phyloP scores from a whole-genome alignment of 2,113 vertebrate genomes.

The Sinocyclocheilus maitianheensis region DNA sequence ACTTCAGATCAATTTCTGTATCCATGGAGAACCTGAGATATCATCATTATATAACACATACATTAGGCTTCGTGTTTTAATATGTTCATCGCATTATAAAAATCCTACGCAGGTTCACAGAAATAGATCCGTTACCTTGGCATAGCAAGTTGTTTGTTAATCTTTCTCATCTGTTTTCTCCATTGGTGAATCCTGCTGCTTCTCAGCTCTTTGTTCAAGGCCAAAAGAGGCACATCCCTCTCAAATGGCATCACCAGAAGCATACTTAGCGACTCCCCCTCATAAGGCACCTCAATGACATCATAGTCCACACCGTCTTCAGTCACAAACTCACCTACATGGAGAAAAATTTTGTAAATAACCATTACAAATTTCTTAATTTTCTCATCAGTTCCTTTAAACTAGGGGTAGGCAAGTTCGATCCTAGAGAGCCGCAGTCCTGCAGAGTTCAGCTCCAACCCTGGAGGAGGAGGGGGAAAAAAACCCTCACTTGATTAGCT shows the following conservation, averaged over 20 bases:
- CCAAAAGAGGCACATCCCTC: constrained; percentile 73
- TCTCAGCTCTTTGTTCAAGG: constrained; percentile 70
- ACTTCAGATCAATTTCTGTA: constrained; percentile 77
- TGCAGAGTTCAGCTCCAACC: too few relatives aligned
- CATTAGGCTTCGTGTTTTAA: background rate
- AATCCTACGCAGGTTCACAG: background rate
- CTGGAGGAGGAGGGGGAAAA: too few relatives aligned
- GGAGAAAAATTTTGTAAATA: constrained; percentile 22
- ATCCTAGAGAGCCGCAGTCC: too few relatives aligned
- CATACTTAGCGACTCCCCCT: constrained; percentile 84
- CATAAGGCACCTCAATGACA: constrained; percentile 86
- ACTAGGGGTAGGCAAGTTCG: too few relatives aligned
- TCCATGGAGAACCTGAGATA: constrained; percentile 80
- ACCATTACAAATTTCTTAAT: background rate
- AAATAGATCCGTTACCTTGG: constrained; percentile 75
- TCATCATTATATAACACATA: constrained; percentile 16
- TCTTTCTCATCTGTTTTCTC: constrained; percentile 72
- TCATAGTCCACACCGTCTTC: constrained; percentile 79
- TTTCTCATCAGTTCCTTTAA: background rate
- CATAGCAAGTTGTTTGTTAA: constrained; percentile 77
- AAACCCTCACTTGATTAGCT: too few relatives aligned
- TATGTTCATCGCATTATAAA: background rate
- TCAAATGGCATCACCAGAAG: constrained; percentile 82
- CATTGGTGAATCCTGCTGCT: constrained; percentile 76
- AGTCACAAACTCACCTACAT: constrained; percentile 84